Conservation (phyloP, 1,140 invertebrate genomes). For the Phocides pigmalion region DNA sequence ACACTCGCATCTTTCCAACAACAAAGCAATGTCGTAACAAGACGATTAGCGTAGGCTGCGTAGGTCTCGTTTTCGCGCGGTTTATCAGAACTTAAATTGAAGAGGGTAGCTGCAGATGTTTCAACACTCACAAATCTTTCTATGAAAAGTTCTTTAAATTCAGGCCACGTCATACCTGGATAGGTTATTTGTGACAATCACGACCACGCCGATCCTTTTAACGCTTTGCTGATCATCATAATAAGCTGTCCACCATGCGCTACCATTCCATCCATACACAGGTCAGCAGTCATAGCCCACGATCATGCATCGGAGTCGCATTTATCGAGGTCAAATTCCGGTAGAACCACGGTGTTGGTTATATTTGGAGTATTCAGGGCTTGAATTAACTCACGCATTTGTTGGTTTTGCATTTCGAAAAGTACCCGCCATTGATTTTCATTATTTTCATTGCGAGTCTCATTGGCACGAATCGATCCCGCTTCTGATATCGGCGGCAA, state of each 20-base stretch:
- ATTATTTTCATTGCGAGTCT: too few relatives aligned
- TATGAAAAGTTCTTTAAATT: slow-evolving; percentile 21
- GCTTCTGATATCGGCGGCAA: too few relatives aligned
- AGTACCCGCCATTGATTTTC: too few relatives aligned
- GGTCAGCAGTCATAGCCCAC: slow-evolving; percentile 8
- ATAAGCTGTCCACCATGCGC: slow-evolving; percentile 6
- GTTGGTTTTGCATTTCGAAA: too few relatives aligned
- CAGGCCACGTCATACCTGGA: slow-evolving; percentile 22
- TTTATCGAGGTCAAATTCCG: too few relatives aligned
- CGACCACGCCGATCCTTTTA: slow-evolving; percentile 17
- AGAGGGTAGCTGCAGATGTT: background rate
- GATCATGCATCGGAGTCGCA: too few relatives aligned
- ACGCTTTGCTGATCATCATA: slow-evolving; percentile 14
- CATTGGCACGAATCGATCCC: too few relatives aligned
- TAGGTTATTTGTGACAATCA: slow-evolving; percentile 18
- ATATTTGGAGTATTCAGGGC: too few relatives aligned
- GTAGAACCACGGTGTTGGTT: too few relatives aligned
- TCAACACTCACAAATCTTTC: slow-evolving; percentile 1
- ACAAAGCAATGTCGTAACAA: background rate
- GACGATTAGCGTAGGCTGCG: background rate
- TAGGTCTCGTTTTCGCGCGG: background rate
- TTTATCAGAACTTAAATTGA: background rate
- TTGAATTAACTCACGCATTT: too few relatives aligned
- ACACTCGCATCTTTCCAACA: background rate
- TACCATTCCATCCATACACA: slow-evolving; percentile 10